Base-by-base conservation (phyloP, 23 tunicate genomes). In the Ascidia mentula region DNA sequence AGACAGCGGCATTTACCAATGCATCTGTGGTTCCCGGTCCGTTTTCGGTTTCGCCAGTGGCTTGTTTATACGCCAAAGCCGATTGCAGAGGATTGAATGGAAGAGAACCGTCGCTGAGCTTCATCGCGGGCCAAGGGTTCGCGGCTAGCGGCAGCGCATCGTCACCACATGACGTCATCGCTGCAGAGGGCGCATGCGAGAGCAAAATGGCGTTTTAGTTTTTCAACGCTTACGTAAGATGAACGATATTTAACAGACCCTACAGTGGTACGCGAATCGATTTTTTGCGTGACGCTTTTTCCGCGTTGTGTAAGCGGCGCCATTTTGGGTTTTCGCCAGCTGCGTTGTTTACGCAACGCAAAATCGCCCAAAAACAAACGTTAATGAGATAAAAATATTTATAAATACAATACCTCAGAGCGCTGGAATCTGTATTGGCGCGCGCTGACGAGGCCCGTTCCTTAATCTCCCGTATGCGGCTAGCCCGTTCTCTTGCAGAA, bases 151-250 rank as follows among this genome's bases (percentile, higher is more conserved):
- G 17, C 42, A 31, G 40, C 46, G 45, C 77, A n/a, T 85, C 80
- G 40, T 85, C 89, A 28, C 89, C 82, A 59, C 89, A 85, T 53
- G 89, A 69, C 75, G 89, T 77, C 89, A 85, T 85, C 45, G 69
- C 89, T 85, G 89, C 37, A 26, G 78, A 28, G 65, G 24, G 22
- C 65, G 65, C 65, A 53, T 53, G 65, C 24, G 65, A 9, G 65
- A 53, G 65, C 65, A 53, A 53, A 1, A 53, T 28, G 65, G 28
- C 65, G 65, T 53, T 53, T 20, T 3, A 53, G 65, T 53, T 5
- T n/a, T n/a, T n/a, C n/a, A n/a, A n/a, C n/a, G n/a, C n/a, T n/a
- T n/a, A n/a, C n/a, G n/a, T n/a, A n/a, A n/a, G n/a, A n/a, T n/a
- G n/a, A n/a, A n/a, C n/a, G n/a, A n/a, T n/a, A n/a, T n/a, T n/a